A percentile compares a stretch with the other conserved stretches of the same genome.
phyloP scores from a whole-genome alignment of 2,888 invertebrate genomes.

The Amphimallon solstitiale region DNA sequence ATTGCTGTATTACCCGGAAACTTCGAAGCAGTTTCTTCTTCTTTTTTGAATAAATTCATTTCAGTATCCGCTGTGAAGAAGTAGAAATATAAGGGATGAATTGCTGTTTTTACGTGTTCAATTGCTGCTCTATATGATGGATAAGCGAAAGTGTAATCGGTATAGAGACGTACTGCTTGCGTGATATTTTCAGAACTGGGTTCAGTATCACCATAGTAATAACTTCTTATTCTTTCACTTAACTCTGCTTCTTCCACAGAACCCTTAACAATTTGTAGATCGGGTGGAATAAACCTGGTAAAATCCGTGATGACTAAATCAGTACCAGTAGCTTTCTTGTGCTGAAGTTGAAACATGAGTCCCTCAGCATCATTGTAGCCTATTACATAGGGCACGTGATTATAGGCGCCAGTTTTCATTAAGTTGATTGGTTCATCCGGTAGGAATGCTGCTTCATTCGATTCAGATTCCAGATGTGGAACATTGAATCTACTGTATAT shows the following conservation, averaged over 20 bases:
- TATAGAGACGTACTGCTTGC: background rate
- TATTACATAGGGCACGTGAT: constrained; percentile 39
- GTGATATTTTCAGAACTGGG: constrained; percentile 10
- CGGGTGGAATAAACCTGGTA: constrained; percentile 34
- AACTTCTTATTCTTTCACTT: constrained; percentile 10
- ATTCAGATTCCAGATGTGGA: constrained; percentile 39
- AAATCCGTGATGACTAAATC: constrained; percentile 29
- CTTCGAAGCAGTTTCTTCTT: background rate
- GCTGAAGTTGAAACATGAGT: constrained; percentile 34
- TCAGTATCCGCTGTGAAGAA: constrained; percentile 17
- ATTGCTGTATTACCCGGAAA: constrained; percentile 5
- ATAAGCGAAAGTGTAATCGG: background rate
- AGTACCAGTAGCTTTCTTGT: constrained; percentile 23
- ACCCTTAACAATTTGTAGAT: constrained; percentile 32
- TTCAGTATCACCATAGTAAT: constrained; percentile 34
- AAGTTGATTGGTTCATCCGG: constrained; percentile 33
- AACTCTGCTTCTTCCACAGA: constrained; percentile 14
- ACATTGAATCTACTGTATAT: background rate
- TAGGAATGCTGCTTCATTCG: constrained; percentile 39
- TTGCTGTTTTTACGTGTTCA: constrained; percentile 19
- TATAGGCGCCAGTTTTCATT: constrained; percentile 35
- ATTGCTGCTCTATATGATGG: constrained; percentile 18
- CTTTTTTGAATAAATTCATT: constrained; percentile 4
- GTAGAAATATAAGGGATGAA: constrained; percentile 26
- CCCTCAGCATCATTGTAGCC: constrained; percentile 43